A percentile compares a stretch with the other conserved stretches of the same genome.
Evolutionary conservation across 2,797 vertebrate species (phyloP).

Genomic region (Falco novaeseelandiae): DNA sequence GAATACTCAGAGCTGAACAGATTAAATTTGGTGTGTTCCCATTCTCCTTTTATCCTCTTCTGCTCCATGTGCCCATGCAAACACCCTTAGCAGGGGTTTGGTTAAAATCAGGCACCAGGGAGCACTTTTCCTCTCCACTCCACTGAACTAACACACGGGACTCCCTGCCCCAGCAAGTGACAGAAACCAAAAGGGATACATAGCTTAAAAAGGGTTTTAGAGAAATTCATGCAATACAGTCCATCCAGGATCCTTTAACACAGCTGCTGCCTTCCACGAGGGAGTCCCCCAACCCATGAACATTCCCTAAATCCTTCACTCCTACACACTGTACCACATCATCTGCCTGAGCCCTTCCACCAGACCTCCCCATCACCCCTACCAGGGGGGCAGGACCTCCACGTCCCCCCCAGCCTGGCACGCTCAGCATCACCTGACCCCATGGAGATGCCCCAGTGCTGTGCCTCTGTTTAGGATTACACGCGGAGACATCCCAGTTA

Average conservation of each 20-base stretch:
- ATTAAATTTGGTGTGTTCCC: neutral
- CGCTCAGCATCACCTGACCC: neutral
- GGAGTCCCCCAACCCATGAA: neutral
- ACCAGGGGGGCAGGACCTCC: neutral
- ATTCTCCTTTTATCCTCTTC: neutral
- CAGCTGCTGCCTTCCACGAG: neutral
- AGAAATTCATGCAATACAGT: neutral
- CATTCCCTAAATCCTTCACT: neutral
- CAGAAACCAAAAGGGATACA: neutral
- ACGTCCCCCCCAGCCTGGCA: accelerated
- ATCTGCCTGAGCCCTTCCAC: neutral
- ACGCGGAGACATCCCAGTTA: neutral
- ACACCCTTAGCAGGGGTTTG: neutral
- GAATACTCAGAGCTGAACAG: neutral
- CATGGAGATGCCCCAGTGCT: neutral
- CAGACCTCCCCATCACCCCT: neutral
- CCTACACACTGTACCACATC: neutral
- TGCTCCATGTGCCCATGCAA: accelerated
- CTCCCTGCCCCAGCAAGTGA: neutral
- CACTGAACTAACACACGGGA: accelerated
- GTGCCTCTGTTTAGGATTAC: neutral
- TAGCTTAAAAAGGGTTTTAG: accelerated
- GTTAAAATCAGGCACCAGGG: neutral
- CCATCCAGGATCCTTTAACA: neutral
- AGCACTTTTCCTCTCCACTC: neutral